These are phyloP conservation scores for Asbolus verrucosus DNA, from an alignment of 1,140 invertebrate genomes.

Conservation along the genomic window DNA sequence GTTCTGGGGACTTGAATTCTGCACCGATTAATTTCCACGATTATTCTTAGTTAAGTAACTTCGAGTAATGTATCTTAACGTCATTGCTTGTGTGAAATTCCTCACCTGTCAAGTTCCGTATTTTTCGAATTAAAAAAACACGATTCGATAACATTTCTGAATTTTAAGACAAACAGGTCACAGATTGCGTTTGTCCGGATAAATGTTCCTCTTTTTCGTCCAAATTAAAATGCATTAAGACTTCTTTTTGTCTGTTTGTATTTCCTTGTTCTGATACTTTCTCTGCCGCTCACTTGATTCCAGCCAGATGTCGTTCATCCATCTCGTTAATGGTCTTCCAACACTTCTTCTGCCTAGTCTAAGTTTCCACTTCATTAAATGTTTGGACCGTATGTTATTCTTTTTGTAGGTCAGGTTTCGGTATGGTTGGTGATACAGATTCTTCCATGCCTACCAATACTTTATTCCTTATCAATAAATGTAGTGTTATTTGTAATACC, in stretches of 20 bases:
- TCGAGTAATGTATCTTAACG: constrained; percentile 6
- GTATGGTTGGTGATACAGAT: too few relatives aligned
- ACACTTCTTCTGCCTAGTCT: constrained; percentile 6
- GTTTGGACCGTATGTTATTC: constrained; percentile 11
- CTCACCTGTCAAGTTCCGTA: not conserved
- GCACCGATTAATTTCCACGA: constrained; percentile 14
- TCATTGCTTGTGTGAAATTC: not conserved
- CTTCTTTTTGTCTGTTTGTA: not conserved
- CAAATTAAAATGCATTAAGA: constrained; percentile 12
- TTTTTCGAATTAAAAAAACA: too few relatives aligned
- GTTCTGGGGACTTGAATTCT: not conserved
- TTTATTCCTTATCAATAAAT: too few relatives aligned
- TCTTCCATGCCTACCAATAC: too few relatives aligned
- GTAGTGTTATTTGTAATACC: too few relatives aligned
- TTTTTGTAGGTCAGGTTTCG: not conserved
- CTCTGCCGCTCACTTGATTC: not conserved
- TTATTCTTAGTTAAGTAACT: constrained; percentile 27
- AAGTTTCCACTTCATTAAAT: constrained; percentile 26
- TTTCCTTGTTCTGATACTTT: constrained; percentile 1
- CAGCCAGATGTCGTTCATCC: constrained; percentile 12
- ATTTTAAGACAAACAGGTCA: not conserved
- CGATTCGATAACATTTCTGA: not conserved
- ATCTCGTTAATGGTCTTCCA: constrained; percentile 24
- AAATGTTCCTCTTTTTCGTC: not conserved
- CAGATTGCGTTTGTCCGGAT: not conserved